These are phyloP conservation scores for Pteropus alecto DNA, from an alignment of 2,113 vertebrate species.

Conservation along the genomic window DNA sequence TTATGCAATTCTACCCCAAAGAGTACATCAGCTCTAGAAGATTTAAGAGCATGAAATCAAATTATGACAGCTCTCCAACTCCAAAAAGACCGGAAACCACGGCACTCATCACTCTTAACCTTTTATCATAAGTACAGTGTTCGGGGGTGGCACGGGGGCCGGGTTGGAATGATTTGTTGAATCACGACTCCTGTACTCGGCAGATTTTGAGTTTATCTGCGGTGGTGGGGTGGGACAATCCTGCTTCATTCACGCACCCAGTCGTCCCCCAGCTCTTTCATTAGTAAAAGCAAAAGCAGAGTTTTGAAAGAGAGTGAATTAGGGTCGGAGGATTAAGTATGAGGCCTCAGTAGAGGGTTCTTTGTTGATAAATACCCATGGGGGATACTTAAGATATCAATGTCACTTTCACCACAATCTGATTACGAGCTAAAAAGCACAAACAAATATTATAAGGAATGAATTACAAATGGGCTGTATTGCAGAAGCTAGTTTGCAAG, in stretches of 20 bases:
- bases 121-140: background rate
- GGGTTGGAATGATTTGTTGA: background rate
- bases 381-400: background rate
- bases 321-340: background rate
- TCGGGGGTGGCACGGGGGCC: background rate
- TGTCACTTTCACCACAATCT: background rate
- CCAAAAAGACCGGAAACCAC: background rate
- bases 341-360: background rate
- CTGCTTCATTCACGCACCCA: background rate
- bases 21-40: background rate
- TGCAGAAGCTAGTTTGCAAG: background rate
- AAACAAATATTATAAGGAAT: background rate
- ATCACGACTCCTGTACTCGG: background rate
- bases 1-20: background rate
- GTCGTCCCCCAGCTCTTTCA: background rate
- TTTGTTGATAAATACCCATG: background rate
- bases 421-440: background rate
- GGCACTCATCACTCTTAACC: background rate
- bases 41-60: background rate
- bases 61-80: background rate
- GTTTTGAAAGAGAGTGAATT: background rate
- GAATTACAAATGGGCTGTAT: background rate
- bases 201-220: background rate
- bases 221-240: background rate
- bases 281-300: background rate